Evolutionary conservation across 2,888 invertebrate species (phyloP).

Genomic region (Lobophora halterata): DNA sequence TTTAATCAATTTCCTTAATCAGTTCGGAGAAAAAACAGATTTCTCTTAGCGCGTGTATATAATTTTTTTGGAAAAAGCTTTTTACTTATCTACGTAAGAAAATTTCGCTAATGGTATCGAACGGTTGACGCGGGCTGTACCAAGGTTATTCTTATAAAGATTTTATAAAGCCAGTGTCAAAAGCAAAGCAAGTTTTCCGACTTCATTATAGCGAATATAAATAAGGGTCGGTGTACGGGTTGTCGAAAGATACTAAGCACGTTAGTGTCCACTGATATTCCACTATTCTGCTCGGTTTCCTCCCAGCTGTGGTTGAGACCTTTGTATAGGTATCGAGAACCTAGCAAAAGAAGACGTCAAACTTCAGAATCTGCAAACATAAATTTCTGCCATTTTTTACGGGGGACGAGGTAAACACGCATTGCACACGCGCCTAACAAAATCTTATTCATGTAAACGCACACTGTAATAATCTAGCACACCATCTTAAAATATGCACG

Average conservation of each 20-base stretch:
- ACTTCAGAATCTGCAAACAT: no score
- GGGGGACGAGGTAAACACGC: no score
- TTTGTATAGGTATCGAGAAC: no score
- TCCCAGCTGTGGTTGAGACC: no score
- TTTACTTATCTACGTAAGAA: conserved; percentile 3
- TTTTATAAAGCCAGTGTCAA: conserved; percentile 24
- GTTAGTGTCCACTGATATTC: conserved; percentile 35
- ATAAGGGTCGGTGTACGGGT: conserved; percentile 62
- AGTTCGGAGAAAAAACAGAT: conserved; percentile 17
- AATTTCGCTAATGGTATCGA: neutral
- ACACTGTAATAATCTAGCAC: no score
- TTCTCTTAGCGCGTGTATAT: conserved; percentile 3
- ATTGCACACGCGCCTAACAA: no score
- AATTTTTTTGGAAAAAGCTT: conserved; percentile 5
- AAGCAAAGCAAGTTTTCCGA: conserved; percentile 50
- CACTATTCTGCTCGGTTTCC: no score
- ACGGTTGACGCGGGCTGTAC: conserved; percentile 6
- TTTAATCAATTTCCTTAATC: conserved; percentile 35
- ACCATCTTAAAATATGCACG: no score
- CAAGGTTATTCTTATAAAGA: neutral
- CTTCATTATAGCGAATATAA: conserved; percentile 66
- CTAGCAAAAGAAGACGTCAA: no score
- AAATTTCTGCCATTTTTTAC: no score
- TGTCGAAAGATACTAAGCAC: conserved; percentile 44
- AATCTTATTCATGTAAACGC: no score